phyloP scores from a whole-genome alignment of 2,888 invertebrate genomes.

The Pyralis farinalis region DNA sequence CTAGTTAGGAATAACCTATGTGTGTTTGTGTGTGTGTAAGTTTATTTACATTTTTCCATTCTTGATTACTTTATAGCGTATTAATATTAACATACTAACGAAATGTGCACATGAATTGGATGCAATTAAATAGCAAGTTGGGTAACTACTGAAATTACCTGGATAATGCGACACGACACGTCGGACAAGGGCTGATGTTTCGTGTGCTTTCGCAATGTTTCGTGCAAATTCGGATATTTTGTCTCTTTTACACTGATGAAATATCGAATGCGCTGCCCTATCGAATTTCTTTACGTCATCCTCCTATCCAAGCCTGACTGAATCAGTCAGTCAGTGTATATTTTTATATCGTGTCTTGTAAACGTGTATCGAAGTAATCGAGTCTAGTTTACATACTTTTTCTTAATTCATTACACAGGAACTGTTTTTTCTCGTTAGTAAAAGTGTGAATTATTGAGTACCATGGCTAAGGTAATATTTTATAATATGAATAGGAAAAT shows the following conservation, averaged over 20 bases:
- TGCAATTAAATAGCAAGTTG: conserved; percentile 9
- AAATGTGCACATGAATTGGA: conserved; percentile 7
- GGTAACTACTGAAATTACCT: conserved; percentile 22
- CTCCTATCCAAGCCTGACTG: no score
- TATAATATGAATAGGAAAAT: no score
- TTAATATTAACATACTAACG: not conserved
- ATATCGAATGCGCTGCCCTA: conserved; percentile 41
- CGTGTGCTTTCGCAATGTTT: conserved; percentile 31
- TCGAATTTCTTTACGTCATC: conserved; percentile 59
- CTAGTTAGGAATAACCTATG: no score
- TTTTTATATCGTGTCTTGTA: conserved; percentile 52
- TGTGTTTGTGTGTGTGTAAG: no score
- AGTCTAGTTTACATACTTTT: conserved; percentile 37
- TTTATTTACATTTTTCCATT: no score
- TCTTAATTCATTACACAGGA: conserved; percentile 48
- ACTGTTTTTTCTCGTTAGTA: conserved; percentile 25
- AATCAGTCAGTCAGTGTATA: conserved; percentile 51
- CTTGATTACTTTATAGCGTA: not conserved
- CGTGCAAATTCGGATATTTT: conserved; percentile 24
- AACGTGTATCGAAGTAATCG: conserved; percentile 31
- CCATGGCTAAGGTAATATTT: conserved; percentile 68
- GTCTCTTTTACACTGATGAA: conserved; percentile 37
- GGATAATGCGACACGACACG: conserved; percentile 12
- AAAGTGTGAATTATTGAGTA: conserved; percentile 28
- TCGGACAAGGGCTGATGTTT: conserved; percentile 33